Evolutionary conservation across 2,797 vertebrate species (phyloP), one percentile per base, ranked within the genome.

Genomic region (Malacoctenus gilli): DNA sequence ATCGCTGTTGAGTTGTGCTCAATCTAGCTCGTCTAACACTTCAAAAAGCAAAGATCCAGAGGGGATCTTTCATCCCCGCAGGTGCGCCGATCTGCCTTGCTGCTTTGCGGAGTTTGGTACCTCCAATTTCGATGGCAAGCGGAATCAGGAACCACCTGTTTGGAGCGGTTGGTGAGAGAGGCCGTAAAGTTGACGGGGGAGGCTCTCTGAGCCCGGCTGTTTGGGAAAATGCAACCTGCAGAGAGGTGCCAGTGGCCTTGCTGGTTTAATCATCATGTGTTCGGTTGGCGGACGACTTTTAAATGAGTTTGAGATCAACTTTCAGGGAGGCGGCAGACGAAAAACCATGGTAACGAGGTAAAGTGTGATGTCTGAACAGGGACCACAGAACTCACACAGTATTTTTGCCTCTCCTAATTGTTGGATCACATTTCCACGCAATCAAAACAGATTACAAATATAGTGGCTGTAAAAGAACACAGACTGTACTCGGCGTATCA

Each of bases 261-360:
- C 39, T 30, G 37, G 36, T 14, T 16, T 21, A 14, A 12, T 32
- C 20, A 1, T n/a, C 34, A 32, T 16, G 32, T 32, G 14, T 50
- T 21, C 36, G 9, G 38, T 61, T 43, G 21, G 30, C 10, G 12
- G 22, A 20, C 7, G 34, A 35, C 37, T 57, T 44, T 18, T 35
- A 13, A 13, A 63, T 41, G 14, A 32, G 7, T 2, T 21, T 23
- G 31, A 42, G 21, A 43, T 38, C 55, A 16, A 3, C 7, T 36
- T 25, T 55, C 34, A 36, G 50, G 42, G 15, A 44, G 20, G 59
- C 50, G 44, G 50, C 25, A 30, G 32, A 21, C 15, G 9, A 30
- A 28, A 28, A 5, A 9, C 9, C 9, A 28, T 2, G 14, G 30
- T 5, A 28, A 28, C 6, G 25, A 10, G 22, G 20, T 12, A 50